phyloP scores from a whole-genome alignment of 2,113 vertebrate species.

The Pimephales promelas region DNA sequence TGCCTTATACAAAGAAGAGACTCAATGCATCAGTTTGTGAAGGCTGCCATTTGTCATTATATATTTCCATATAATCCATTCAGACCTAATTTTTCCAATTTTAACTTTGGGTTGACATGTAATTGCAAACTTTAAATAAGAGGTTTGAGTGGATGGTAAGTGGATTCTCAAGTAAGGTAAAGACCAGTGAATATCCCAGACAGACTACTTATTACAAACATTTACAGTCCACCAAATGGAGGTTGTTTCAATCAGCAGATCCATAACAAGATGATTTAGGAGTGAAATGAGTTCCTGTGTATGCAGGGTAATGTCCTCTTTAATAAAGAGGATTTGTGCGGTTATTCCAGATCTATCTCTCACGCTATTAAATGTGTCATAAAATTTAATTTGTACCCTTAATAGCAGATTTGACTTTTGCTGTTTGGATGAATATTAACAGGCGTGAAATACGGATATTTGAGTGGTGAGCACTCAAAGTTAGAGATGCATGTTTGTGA shows the following conservation, averaged over 20 bases:
- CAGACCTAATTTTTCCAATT: background rate
- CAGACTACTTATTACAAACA: background rate
- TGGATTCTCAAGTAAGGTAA: background rate
- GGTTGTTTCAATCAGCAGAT: slow-evolving; percentile 67
- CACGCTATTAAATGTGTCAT: slow-evolving; percentile 17
- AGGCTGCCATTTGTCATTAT: background rate
- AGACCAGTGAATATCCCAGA: background rate
- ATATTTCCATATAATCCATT: background rate
- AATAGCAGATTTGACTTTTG: slow-evolving; percentile 52
- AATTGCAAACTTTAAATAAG: background rate
- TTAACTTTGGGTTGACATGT: background rate
- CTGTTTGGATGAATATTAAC: slow-evolving; percentile 7
- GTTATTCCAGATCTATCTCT: slow-evolving; percentile 48
- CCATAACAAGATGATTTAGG: slow-evolving; percentile 70
- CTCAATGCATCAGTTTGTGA: background rate
- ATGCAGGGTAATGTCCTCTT: slow-evolving; percentile 56
- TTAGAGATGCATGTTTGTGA: slow-evolving; percentile 14
- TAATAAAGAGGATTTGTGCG: slow-evolving; percentile 67
- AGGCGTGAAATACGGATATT: background rate
- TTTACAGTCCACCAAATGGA: slow-evolving; percentile 59
- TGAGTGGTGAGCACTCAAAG: slow-evolving; percentile 3
- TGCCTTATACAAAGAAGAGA: background rate
- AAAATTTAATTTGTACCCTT: slow-evolving; percentile 43
- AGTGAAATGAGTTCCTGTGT: slow-evolving; percentile 62
- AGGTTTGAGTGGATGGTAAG: background rate